phyloP scores from a whole-genome alignment of 2,888 invertebrate genomes.

The Drosophila recens region DNA sequence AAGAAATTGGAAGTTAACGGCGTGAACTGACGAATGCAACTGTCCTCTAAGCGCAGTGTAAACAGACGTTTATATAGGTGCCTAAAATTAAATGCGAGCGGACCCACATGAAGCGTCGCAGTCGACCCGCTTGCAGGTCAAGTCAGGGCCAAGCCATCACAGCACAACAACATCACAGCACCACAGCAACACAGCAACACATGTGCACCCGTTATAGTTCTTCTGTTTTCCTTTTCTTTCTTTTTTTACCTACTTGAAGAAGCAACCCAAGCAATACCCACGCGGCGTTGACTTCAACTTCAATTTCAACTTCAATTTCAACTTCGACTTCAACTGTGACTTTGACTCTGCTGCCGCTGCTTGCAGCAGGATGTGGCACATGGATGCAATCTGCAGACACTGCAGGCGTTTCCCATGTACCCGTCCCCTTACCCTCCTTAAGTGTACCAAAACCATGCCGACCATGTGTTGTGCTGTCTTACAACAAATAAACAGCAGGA shows the following conservation, averaged over 20 bases:
- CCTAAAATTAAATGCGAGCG: constrained; percentile 69
- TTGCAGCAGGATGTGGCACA: constrained; percentile 80
- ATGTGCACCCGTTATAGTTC: constrained; percentile 38
- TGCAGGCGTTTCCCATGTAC: constrained; percentile 73
- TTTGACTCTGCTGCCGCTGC: constrained; percentile 23
- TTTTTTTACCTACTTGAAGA: constrained; percentile 69
- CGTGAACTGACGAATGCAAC: constrained; percentile 65
- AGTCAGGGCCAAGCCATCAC: constrained; percentile 33
- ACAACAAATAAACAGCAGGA: constrained; percentile 34
- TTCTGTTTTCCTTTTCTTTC: background rate
- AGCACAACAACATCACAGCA: constrained; percentile 18
- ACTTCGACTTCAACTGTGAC: background rate
- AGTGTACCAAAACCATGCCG: constrained; percentile 65
- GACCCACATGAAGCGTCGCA: constrained; percentile 75
- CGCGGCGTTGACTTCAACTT: constrained; percentile 55
- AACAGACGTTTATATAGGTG: constrained; percentile 80
- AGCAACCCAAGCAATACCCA: constrained; percentile 58
- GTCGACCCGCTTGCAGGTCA: constrained; percentile 51
- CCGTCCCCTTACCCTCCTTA: constrained; percentile 43
- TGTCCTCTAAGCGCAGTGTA: constrained; percentile 66
- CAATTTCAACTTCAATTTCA: constrained; percentile 3
- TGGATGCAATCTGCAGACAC: constrained; percentile 82
- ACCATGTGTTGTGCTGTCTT: constrained; percentile 49
- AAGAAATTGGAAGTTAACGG: constrained; percentile 45
- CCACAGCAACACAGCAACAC: constrained; percentile 34